Percentiles rank a stretch among this genome's conserved stretches.
These are phyloP conservation scores for Cladorhizidae sp. DNA, from an alignment of 37 sponge, comb jelly and placozoan species.

Conservation along the genomic window DNA sequence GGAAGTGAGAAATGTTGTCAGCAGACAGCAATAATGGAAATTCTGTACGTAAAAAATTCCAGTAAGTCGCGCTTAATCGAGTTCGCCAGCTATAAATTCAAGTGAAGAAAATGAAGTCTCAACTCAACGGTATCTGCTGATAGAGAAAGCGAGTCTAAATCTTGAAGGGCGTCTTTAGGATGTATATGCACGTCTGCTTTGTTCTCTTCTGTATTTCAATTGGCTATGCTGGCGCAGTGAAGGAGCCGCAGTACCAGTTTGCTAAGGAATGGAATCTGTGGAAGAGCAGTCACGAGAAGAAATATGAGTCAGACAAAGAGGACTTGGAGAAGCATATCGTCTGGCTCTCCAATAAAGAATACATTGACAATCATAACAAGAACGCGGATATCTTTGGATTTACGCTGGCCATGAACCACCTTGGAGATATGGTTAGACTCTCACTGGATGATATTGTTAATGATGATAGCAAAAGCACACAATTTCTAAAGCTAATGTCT, in stretches of 20 bases:
- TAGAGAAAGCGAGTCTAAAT: no score
- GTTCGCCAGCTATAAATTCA: no score
- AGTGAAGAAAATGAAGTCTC: no score
- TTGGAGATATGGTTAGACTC: constrained; percentile 48
- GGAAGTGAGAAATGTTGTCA: no score
- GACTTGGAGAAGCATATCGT: constrained; percentile 43
- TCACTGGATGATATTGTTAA: not conserved
- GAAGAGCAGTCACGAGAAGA: constrained; percentile 26
- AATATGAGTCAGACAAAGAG: constrained; percentile 41
- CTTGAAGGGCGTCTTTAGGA: not conserved
- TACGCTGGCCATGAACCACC: constrained; percentile 55
- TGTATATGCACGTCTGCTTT: not conserved
- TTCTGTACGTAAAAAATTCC: no score
- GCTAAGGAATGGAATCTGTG: constrained; percentile 22
- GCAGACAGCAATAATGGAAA: no score
- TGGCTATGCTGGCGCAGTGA: not conserved
- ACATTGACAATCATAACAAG: constrained; percentile 50
- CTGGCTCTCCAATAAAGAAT: constrained; percentile 51
- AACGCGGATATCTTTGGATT: constrained; percentile 44
- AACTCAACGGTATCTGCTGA: no score
- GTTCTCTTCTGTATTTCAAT: not conserved
- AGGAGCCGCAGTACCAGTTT: constrained; percentile 26
- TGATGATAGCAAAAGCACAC: not conserved
- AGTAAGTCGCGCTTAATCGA: no score
- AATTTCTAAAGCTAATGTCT: not conserved